Evolutionary conservation across 2,797 vertebrate species (phyloP).

Genomic region (Fundulus diaphanus): DNA sequence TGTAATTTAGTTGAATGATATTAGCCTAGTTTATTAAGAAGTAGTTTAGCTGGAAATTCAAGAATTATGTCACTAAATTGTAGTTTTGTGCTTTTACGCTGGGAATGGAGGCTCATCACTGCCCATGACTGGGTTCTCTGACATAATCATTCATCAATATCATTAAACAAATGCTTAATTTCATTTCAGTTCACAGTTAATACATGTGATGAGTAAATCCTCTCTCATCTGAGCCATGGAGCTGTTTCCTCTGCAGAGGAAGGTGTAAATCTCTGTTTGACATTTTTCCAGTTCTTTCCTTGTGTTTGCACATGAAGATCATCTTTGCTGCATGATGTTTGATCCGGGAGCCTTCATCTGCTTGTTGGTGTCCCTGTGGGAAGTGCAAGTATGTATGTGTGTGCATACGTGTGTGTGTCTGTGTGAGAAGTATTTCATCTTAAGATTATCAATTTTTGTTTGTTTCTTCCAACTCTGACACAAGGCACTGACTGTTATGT

Average conservation of each 20-base stretch:
- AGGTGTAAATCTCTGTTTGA: constrained; percentile 9
- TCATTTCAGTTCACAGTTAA: background rate
- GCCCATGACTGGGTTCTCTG: background rate
- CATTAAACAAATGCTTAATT: background rate
- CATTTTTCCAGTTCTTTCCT: constrained; percentile 3
- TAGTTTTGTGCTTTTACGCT: background rate
- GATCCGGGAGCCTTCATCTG: background rate
- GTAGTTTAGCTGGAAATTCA: no score
- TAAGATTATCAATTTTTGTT: background rate
- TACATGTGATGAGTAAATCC: background rate
- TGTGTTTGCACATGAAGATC: constrained; percentile 5
- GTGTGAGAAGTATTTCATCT: background rate
- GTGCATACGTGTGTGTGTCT: background rate
- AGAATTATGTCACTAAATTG: no score
- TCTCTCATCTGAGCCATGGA: background rate
- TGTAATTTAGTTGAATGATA: no score
- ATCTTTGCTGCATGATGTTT: constrained; percentile 4
- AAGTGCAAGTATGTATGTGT: background rate
- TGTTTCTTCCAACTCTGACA: background rate
- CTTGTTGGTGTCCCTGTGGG: background rate
- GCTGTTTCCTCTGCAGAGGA: background rate
- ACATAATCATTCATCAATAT: no score
- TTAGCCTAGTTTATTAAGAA: no score
- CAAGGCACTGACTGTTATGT: background rate
- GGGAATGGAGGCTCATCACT: background rate